Evolutionary conservation across 1,140 invertebrate genomes (phyloP).

Genomic region (Microvelia longipes): DNA sequence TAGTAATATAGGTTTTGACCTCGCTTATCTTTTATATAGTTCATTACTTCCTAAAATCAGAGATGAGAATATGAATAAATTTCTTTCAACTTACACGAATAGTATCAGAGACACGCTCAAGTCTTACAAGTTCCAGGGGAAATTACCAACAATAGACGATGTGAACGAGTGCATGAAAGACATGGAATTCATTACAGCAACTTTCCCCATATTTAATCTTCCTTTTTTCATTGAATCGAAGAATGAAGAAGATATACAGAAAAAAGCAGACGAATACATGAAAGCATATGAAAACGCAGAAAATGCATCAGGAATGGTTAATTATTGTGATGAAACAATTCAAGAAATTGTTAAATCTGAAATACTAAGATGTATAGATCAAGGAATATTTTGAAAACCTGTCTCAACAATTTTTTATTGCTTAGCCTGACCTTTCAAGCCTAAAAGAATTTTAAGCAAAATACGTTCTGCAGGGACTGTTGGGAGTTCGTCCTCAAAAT

Average conservation of each 20-base stretch:
- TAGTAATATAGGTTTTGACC: neutral
- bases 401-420: no score
- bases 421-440: no score
- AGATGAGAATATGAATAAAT: neutral
- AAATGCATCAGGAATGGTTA: no score
- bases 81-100: neutral
- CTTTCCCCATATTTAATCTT: neutral
- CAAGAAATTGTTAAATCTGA: no score
- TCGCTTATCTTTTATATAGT: neutral
- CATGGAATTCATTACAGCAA: neutral
- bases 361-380: no score
- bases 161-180: neutral
- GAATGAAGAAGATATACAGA: neutral
- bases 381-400: no score
- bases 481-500: no score
- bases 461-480: no score
- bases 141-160: neutral
- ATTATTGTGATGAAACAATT: no score
- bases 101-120: neutral
- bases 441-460: no score
- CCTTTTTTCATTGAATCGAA: neutral
- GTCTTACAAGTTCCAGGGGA: neutral
- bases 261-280: neutral
- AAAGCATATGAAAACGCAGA: no score
- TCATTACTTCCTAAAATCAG: neutral